phyloP scores from a whole-genome alignment of 1,140 invertebrate genomes.

The Galendromus occidentalis region DNA sequence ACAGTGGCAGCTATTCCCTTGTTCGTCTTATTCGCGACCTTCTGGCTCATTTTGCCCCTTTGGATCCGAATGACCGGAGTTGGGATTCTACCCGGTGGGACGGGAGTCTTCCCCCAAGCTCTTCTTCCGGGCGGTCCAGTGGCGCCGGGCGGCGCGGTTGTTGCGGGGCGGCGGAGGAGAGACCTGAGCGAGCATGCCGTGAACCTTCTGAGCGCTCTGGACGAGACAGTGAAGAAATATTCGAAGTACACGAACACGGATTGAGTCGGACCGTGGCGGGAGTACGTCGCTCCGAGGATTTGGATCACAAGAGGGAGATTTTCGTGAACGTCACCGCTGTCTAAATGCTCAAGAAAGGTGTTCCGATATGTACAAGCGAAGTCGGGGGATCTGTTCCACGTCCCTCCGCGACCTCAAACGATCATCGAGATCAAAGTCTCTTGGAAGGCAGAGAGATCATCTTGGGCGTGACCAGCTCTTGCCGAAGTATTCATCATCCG shows the following conservation, averaged over 20 bases:
- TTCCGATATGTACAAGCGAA: too few relatives aligned
- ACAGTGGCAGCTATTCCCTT: neutral
- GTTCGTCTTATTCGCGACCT: neutral
- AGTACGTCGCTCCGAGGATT: too few relatives aligned
- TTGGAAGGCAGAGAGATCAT: too few relatives aligned
- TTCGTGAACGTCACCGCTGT: too few relatives aligned
- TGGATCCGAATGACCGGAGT: conserved; percentile 3
- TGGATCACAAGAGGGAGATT: too few relatives aligned
- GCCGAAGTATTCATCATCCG: too few relatives aligned
- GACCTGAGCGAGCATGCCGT: neutral
- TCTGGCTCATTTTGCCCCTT: neutral
- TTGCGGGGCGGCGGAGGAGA: neutral
- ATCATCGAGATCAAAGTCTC: too few relatives aligned
- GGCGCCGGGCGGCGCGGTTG: neutral
- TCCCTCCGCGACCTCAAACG: too few relatives aligned
- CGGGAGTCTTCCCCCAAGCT: neutral
- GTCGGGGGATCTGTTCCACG: too few relatives aligned
- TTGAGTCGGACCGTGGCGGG: neutral
- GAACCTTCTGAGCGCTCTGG: neutral
- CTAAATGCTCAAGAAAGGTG: too few relatives aligned
- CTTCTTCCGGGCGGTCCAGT: neutral
- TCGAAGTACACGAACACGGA: neutral
- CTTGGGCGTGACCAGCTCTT: too few relatives aligned
- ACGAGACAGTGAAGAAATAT: neutral
- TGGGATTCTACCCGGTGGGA: neutral